A percentile compares a stretch with the other conserved stretches of the same genome.
These are phyloP conservation scores for Daktulosphaira vitifoliae DNA, from an alignment of 1,140 invertebrate species.

Conservation along the genomic window DNA sequence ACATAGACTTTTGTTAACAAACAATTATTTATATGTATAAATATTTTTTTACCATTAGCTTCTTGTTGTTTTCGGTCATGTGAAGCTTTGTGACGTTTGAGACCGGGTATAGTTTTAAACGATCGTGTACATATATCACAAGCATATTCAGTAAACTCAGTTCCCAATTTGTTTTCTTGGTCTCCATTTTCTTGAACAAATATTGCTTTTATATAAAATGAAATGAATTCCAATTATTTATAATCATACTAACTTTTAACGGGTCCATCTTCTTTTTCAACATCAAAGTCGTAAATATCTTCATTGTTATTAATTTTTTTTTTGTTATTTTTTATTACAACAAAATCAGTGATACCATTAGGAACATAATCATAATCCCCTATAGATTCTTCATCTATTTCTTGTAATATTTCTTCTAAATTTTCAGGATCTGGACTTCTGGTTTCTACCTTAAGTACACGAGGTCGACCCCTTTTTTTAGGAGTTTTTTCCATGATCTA, in stretches of 20 bases:
- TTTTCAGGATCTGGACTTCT: slow-evolving; percentile 4
- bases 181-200: background rate
- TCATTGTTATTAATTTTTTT: slow-evolving; percentile 25
- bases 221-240: too few relatives aligned
- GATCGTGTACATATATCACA: slow-evolving; percentile 14
- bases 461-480: slow-evolving; percentile 4
- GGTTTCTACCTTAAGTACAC: background rate
- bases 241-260: slow-evolving; percentile 6
- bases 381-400: background rate
- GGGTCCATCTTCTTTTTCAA: slow-evolving; percentile 32
- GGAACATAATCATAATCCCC: background rate
- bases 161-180: background rate
- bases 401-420: slow-evolving; percentile 27
- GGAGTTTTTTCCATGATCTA: background rate
- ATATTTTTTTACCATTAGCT: background rate
- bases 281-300: slow-evolving; percentile 34
- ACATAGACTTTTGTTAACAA: too few relatives aligned
- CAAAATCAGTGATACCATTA: slow-evolving; percentile 1
- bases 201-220: too few relatives aligned
- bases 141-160: background rate
- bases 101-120: slow-evolving; percentile 15
- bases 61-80: slow-evolving; percentile 17
- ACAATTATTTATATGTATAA: too few relatives aligned
- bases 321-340: background rate
- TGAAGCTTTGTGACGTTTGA: slow-evolving; percentile 24